Evolutionary conservation across 2,888 invertebrate genomes (phyloP).

Genomic region (Rotaria socialis): DNA sequence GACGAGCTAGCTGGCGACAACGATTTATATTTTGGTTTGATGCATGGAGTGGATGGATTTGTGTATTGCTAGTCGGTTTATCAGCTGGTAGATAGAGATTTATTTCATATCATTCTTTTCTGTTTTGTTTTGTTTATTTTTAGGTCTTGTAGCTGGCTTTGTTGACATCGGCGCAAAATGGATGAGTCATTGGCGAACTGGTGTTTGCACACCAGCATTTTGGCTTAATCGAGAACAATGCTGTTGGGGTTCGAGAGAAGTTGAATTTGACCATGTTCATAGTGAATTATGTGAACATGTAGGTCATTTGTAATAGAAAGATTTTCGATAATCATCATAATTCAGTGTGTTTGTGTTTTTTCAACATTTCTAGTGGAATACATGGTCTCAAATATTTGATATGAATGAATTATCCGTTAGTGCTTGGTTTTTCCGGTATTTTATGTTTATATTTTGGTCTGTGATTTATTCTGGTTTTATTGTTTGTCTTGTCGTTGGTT

Average conservation of each 20-base stretch:
- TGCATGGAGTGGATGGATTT: constrained; percentile 97
- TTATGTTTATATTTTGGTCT: constrained; percentile 91
- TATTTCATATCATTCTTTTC: background rate
- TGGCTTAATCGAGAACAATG: constrained; percentile 93
- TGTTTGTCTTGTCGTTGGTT: constrained; percentile 87
- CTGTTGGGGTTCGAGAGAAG: constrained; percentile 93
- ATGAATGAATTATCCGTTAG: constrained; percentile 66
- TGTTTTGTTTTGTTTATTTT: background rate
- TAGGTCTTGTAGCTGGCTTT: constrained; percentile 77
- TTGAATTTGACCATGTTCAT: constrained; percentile 71
- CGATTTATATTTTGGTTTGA: constrained; percentile 71
- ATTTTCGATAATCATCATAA: no score
- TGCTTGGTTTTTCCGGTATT: constrained; percentile 82
- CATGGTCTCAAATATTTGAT: constrained; percentile 79
- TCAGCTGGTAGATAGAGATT: constrained; percentile 72
- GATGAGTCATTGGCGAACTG: constrained; percentile 97
- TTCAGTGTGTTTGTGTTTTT: background rate
- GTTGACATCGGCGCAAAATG: constrained; percentile 80
- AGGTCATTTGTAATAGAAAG: background rate
- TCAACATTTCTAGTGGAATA: constrained; percentile 72
- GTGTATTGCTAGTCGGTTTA: constrained; percentile 89
- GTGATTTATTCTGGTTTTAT: constrained; percentile 85
- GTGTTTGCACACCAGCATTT: constrained; percentile 85
- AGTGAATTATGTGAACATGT: constrained; percentile 72
- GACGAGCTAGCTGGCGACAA: constrained; percentile 75